phyloP scores from a whole-genome alignment of 1,140 invertebrate genomes.

The Octopus bimaculoides region DNA sequence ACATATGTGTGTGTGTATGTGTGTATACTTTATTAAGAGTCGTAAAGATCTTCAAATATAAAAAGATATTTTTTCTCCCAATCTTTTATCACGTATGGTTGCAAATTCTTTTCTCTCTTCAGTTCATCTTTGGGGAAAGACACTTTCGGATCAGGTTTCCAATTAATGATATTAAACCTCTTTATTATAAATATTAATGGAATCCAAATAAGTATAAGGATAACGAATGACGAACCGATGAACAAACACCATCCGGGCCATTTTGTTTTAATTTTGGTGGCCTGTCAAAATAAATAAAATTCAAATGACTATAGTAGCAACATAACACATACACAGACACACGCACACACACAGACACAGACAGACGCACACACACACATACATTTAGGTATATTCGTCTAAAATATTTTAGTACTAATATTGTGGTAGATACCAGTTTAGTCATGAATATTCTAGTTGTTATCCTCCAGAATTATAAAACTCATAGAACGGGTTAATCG shows the following conservation, averaged over 20 bases:
- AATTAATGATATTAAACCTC: constrained; percentile 19
- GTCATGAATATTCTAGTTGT: too few relatives aligned
- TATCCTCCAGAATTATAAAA: too few relatives aligned
- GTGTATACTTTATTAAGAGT: too few relatives aligned
- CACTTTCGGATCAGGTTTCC: constrained; percentile 26
- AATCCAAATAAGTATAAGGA: constrained; percentile 80
- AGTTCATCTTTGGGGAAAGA: constrained; percentile 37
- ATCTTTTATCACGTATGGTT: constrained; percentile 24
- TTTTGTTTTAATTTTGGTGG: constrained; percentile 64
- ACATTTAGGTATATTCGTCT: constrained; percentile 15
- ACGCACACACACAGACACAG: constrained; percentile 20
- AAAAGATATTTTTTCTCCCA: constrained; percentile 25
- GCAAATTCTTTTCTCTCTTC: constrained; percentile 27
- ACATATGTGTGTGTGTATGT: too few relatives aligned
- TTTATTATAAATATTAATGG: constrained; percentile 64
- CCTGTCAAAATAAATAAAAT: constrained; percentile 61
- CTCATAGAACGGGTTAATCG: too few relatives aligned
- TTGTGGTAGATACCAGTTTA: constrained; percentile 56
- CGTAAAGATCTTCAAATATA: constrained; percentile 2
- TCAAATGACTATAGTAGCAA: neutral
- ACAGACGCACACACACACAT: neutral
- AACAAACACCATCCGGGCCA: constrained; percentile 85
- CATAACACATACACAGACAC: neutral
- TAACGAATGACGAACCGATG: constrained; percentile 74
- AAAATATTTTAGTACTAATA: constrained; percentile 22